phyloP scores from a whole-genome alignment of 2,888 invertebrate species.

The Tetheella fluctuosa region DNA sequence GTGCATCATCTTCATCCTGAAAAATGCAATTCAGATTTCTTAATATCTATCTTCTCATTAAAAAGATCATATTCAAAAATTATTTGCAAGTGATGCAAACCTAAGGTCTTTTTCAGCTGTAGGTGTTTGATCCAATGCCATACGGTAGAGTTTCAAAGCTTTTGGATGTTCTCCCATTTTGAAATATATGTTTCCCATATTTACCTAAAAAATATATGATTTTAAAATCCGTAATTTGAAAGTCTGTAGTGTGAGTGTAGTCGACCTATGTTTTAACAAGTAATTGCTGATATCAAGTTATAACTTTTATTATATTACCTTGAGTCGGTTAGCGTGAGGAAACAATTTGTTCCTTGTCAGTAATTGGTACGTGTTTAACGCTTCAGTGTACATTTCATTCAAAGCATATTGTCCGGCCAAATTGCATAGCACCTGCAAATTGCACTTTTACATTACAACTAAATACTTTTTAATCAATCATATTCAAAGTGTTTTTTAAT shows the following conservation, averaged over 20 bases:
- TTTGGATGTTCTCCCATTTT: conserved; percentile 96
- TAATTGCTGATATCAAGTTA: neutral
- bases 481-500: conserved; percentile 1
- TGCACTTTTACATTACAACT: conserved; percentile 13
- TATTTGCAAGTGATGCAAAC: conserved; percentile 58
- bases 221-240: neutral
- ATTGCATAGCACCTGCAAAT: conserved; percentile 94
- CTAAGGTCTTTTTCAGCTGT: conserved; percentile 96
- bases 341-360: conserved; percentile 97
- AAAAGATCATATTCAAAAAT: conserved; percentile 3
- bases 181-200: conserved; percentile 99
- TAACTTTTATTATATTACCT: conserved; percentile 81
- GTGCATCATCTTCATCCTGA: conserved; percentile 98
- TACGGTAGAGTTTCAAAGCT: conserved; percentile 98
- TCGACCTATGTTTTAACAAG: neutral
- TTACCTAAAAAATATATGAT: conserved; percentile 71
- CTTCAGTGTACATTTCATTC: conserved; percentile 98
- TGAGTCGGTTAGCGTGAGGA: conserved; percentile 95
- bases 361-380: conserved; percentile 97
- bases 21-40: conserved; percentile 19
- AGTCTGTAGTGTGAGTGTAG: neutral
- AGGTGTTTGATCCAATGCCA: conserved; percentile 98
- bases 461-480: neutral
- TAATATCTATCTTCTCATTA: conserved; percentile 12
- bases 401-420: conserved; percentile 97